A percentile compares a stretch with the other conserved stretches of the same genome.
Conservation (phyloP, 2,797 vertebrate genomes). For the Darevskia mixta region DNA sequence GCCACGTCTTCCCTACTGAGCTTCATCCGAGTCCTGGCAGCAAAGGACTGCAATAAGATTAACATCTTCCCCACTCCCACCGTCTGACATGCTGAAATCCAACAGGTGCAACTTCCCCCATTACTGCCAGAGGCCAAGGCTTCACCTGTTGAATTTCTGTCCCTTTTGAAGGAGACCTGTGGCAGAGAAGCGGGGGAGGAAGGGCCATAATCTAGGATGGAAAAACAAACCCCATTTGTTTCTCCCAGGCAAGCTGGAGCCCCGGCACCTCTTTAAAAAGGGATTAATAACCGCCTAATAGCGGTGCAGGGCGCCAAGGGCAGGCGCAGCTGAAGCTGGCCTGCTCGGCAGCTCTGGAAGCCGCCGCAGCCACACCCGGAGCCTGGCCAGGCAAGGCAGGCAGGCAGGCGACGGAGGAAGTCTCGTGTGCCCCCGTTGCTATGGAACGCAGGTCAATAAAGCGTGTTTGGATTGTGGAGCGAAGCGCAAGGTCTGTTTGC, state of each 20-base stretch:
- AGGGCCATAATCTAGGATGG: not conserved
- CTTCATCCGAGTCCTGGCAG: not conserved
- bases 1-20: not conserved
- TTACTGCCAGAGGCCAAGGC: not conserved
- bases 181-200: not conserved
- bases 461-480: slow-evolving; percentile 81
- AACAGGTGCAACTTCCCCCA: not conserved
- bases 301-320: not conserved
- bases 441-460: slow-evolving; percentile 85
- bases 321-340: not conserved
- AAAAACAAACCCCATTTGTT: not conserved
- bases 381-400: fast-evolving
- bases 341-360: not conserved
- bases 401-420: slow-evolving; percentile 44
- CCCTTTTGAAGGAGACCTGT: not conserved
- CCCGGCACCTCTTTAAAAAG: slow-evolving; percentile 8
- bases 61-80: not conserved
- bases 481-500: slow-evolving; percentile 84
- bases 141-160: not conserved
- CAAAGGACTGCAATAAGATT: not conserved
- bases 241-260: not conserved
- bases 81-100: not conserved
- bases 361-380: not conserved
- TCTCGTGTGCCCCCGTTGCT: slow-evolving; percentile 79
- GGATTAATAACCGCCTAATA: not conserved